phyloP scores from a whole-genome alignment of 2,888 invertebrate genomes.

The Drosophila nr. fundita region DNA sequence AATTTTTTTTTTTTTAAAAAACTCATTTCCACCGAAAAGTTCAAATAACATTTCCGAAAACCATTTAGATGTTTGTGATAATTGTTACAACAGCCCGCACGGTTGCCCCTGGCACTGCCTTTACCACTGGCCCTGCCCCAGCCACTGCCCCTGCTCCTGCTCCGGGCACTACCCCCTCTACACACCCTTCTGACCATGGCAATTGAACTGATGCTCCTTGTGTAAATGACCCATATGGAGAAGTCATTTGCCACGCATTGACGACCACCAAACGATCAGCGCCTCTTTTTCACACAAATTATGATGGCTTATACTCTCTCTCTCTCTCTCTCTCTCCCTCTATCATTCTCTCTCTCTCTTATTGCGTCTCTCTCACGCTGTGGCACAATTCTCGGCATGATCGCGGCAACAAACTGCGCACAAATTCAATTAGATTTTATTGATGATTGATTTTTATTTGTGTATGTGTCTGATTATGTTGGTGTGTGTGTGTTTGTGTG shows the following conservation, averaged over 20 bases:
- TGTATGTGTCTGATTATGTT: slow-evolving; percentile 16
- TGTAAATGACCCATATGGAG: slow-evolving; percentile 71
- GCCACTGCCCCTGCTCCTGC: not conserved
- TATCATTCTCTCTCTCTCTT: not conserved
- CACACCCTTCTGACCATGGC: not conserved
- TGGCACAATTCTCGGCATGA: slow-evolving; percentile 34
- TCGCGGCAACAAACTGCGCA: slow-evolving; percentile 47
- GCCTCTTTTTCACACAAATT: slow-evolving; percentile 50
- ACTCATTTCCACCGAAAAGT: slow-evolving; percentile 55
- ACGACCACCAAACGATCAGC: slow-evolving; percentile 51
- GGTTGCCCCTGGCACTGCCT: slow-evolving; percentile 15
- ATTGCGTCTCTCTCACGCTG: slow-evolving; percentile 2
- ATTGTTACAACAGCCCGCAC: slow-evolving; percentile 62
- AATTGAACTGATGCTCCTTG: slow-evolving; percentile 33
- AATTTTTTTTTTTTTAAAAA: slow-evolving; percentile 15
- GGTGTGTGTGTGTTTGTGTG: slow-evolving; percentile 6
- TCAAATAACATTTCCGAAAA: slow-evolving; percentile 75
- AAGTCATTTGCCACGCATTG: slow-evolving; percentile 71
- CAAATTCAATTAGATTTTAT: slow-evolving; percentile 81
- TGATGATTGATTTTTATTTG: slow-evolving; percentile 74
- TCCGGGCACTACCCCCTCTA: not conserved
- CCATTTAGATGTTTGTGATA: slow-evolving; percentile 75
- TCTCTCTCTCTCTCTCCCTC: not conserved
- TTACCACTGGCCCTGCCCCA: not conserved
- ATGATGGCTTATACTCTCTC: slow-evolving; percentile 42